phyloP scores from a whole-genome alignment of 2,797 vertebrate genomes.

The Brachymystax lenok region DNA sequence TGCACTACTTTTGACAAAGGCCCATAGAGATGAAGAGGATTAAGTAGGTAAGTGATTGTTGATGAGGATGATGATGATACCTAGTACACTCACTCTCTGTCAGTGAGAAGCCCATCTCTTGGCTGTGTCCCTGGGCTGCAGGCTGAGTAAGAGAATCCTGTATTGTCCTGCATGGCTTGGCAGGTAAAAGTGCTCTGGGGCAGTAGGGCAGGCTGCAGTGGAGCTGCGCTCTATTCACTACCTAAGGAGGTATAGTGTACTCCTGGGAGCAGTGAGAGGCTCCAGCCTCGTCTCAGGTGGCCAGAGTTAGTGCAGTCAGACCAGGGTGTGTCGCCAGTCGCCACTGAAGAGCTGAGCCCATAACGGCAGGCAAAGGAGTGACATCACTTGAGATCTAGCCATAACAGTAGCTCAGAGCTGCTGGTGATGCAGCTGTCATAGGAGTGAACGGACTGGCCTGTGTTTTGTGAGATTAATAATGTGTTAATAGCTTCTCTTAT shows the following conservation, averaged over 20 bases:
- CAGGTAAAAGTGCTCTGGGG: slow-evolving; percentile 64
- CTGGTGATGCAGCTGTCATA: not conserved
- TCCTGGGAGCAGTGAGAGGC: slow-evolving; percentile 36
- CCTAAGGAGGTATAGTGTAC: slow-evolving; percentile 14
- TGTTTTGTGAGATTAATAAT: too few species aligned
- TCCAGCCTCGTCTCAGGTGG: slow-evolving; percentile 37
- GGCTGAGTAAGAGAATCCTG: slow-evolving; percentile 65
- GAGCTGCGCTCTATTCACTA: slow-evolving; percentile 34
- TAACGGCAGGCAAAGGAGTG: not conserved
- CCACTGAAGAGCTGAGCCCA: not conserved
- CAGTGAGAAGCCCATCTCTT: slow-evolving; percentile 23
- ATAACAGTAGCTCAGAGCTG: not conserved
- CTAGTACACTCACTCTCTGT: too few species aligned
- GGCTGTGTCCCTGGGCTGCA: slow-evolving; percentile 46
- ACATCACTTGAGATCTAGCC: too few species aligned
- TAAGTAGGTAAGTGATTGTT: too few species aligned
- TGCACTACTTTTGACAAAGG: too few species aligned
- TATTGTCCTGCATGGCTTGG: slow-evolving; percentile 54
- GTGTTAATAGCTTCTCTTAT: too few species aligned
- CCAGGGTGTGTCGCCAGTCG: not conserved
- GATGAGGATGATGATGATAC: too few species aligned
- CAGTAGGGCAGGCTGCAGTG: slow-evolving; percentile 38
- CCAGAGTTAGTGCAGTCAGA: not conserved
- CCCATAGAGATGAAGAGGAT: too few species aligned
- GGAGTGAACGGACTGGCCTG: not conserved